Conservation (phyloP, 1,140 invertebrate genomes). For the Harpegnathos saltator region DNA sequence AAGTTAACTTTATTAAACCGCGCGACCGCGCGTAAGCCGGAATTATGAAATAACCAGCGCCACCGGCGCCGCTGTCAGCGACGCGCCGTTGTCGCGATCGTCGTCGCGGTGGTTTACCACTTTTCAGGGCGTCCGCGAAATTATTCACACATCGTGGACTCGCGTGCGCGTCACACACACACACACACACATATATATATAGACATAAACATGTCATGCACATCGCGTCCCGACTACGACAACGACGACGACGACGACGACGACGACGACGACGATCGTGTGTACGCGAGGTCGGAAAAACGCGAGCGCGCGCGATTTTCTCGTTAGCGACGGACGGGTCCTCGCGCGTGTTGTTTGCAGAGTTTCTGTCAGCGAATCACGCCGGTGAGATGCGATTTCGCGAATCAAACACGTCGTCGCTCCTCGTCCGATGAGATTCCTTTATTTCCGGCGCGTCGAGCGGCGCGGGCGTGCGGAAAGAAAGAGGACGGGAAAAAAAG, state of each 20-base stretch:
- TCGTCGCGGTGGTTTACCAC: conserved; percentile 38
- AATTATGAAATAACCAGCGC: conserved; percentile 72
- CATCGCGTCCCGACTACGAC: too few species aligned
- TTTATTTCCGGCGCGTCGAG: conserved; percentile 23
- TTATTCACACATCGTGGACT: conserved; percentile 54
- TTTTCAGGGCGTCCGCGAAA: conserved; percentile 21
- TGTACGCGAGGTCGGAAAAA: conserved; percentile 20
- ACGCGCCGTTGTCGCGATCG: background rate
- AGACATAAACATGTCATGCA: too few species aligned
- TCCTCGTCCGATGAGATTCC: conserved; percentile 5
- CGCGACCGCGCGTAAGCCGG: conserved; percentile 55
- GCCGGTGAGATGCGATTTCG: conserved; percentile 7
- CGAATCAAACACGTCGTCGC: conserved; percentile 23
- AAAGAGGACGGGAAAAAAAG: conserved; percentile 28
- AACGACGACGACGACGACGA: too few species aligned
- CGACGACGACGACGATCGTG: conserved; percentile 18
- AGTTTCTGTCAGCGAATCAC: background rate
- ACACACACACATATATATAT: too few species aligned
- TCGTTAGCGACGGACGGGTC: background rate
- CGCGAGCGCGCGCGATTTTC: conserved; percentile 11
- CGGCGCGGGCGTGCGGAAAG: background rate
- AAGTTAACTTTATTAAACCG: conserved; percentile 72
- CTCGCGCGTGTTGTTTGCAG: background rate
- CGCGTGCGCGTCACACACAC: background rate
- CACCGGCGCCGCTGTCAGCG: conserved; percentile 13